phyloP scores from a whole-genome alignment of 2,797 vertebrate genomes.

The Leptatherina wallacei region DNA sequence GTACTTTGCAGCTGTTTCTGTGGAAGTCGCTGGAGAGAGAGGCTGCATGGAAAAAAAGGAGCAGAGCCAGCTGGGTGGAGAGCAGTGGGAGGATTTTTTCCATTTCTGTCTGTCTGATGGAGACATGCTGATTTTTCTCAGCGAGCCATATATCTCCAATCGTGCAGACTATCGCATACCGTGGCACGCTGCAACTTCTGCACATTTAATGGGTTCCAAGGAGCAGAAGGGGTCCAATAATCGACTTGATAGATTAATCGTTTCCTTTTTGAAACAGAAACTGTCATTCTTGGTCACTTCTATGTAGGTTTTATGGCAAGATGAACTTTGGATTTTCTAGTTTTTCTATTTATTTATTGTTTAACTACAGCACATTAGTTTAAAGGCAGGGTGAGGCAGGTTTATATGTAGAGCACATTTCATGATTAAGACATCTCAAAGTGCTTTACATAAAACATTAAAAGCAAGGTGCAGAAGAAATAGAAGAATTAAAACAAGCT shows the following conservation, averaged over 20 bases:
- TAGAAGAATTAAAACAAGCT: neutral
- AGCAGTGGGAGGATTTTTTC: conserved; percentile 71
- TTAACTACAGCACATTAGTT: neutral
- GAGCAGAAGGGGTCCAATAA: conserved; percentile 3
- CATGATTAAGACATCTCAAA: neutral
- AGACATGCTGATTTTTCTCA: conserved; percentile 50
- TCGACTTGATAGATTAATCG: conserved; percentile 4
- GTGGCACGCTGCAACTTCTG: conserved; percentile 7
- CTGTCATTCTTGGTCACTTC: neutral
- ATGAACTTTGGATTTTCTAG: too few relatives aligned
- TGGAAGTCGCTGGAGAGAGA: conserved; percentile 68
- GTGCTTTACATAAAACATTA: neutral
- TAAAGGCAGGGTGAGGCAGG: neutral
- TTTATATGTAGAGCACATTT: neutral
- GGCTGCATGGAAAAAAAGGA: conserved; percentile 70
- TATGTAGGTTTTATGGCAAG: too few relatives aligned
- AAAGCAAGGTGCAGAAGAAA: neutral
- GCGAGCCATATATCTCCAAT: conserved; percentile 48
- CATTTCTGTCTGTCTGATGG: conserved; percentile 71
- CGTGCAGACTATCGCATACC: conserved; percentile 31
- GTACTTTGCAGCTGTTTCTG: conserved; percentile 77
- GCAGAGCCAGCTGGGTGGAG: conserved; percentile 71
- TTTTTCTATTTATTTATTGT: neutral
- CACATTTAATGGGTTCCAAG: conserved; percentile 17
- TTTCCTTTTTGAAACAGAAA: conserved; percentile 15